These are phyloP conservation scores for Chaetura pelagica DNA, from an alignment of 2,113 vertebrate species.

Conservation along the genomic window DNA sequence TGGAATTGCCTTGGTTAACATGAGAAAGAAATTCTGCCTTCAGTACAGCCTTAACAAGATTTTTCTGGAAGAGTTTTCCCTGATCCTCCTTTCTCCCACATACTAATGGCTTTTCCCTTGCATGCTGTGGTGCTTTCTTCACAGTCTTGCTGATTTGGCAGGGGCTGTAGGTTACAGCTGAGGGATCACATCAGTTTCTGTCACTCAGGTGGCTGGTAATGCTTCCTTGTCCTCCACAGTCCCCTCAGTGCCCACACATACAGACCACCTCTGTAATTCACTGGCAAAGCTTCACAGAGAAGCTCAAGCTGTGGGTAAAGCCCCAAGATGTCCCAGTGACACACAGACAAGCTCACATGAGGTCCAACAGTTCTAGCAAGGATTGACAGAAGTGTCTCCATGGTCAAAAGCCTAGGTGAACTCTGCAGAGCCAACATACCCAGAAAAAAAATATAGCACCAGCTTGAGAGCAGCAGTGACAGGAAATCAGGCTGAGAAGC, in stretches of 20 bases:
- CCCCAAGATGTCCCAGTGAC: background rate
- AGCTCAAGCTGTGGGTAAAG: background rate
- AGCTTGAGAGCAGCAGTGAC: background rate
- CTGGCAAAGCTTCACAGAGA: background rate
- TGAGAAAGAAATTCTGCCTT: background rate
- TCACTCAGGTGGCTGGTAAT: background rate
- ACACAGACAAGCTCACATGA: background rate
- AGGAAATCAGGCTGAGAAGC: background rate
- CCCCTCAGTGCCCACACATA: background rate
- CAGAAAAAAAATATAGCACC: background rate
- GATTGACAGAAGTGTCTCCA: background rate
- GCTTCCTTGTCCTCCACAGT: background rate
- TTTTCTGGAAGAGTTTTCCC: background rate
- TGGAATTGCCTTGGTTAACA: background rate
- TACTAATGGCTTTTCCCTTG: background rate
- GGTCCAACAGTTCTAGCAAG: background rate
- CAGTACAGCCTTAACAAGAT: background rate
- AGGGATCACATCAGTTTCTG: background rate
- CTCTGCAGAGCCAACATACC: background rate
- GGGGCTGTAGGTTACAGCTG: background rate
- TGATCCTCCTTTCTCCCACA: background rate
- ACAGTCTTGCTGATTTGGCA: background rate
- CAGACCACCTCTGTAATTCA: background rate
- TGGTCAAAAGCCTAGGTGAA: background rate
- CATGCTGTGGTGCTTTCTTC: background rate